These are phyloP conservation scores for Bothrops jararaca DNA, from an alignment of 2,113 vertebrate species.

Conservation along the genomic window DNA sequence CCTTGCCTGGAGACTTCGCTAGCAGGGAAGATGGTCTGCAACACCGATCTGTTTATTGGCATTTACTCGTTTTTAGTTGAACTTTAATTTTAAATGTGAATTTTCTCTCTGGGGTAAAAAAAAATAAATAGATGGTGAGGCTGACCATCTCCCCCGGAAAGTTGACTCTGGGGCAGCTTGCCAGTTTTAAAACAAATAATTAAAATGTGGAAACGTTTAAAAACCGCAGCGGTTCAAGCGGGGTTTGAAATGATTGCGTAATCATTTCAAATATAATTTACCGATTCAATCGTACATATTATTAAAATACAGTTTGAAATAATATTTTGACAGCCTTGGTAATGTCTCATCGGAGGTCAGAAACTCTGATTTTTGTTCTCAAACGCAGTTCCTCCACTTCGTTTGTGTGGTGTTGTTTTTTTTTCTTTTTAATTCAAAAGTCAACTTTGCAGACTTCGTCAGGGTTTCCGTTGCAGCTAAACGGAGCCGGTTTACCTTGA, in stretches of 20 bases:
- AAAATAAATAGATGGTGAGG: neutral
- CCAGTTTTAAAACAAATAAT: neutral
- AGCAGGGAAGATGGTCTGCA: neutral
- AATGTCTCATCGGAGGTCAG: neutral
- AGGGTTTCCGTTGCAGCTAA: neutral
- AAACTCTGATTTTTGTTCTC: neutral
- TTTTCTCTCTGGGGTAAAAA: neutral
- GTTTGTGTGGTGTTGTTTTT: neutral
- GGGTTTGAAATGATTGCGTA: neutral
- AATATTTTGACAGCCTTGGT: no score
- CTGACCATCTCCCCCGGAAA: neutral
- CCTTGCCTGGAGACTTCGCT: neutral
- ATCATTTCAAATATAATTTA: neutral
- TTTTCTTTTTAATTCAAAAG: neutral
- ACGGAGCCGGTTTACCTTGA: neutral
- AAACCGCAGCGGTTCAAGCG: neutral
- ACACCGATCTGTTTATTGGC: fast-evolving
- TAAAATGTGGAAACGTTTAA: neutral
- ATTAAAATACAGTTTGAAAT: no score
- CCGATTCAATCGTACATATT: neutral
- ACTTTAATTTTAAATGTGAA: neutral
- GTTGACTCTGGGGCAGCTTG: neutral
- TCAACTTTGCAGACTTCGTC: neutral
- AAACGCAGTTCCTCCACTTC: neutral
- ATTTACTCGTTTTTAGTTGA: neutral